Evolutionary conservation across 2,113 vertebrate genomes (phyloP), one percentile per base, ranked within the genome.

Genomic region (Apeltes quadracus): DNA sequence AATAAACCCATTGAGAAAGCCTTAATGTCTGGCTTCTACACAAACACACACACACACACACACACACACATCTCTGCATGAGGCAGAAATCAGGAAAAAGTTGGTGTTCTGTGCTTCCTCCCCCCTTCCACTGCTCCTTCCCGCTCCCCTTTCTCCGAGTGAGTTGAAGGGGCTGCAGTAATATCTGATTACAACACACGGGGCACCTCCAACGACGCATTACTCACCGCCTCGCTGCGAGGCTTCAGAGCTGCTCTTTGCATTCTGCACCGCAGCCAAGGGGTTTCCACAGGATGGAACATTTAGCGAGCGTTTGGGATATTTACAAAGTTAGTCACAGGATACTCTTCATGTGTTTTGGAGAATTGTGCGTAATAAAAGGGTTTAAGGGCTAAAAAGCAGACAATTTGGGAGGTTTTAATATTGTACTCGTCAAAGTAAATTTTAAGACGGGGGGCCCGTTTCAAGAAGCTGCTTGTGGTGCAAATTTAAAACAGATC

Each of bases 201-300:
- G 84, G 72, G 57, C 92, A 71, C 94, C 92, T 94, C 92, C 94
- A 92, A 92, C 90, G 61, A 90, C 57, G 94, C 88, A 82, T 90
- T 85, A 92, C 93, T 95, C 94, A 95, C 92, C 89, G 90, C 88
- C 90, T 90, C 67, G 50, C 78, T 77, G 66, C 7, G 74, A 72
- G 71, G 76, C 72, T 44, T 43, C 41, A 54, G 44, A 9, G 7
- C 56, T 51, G 76, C 80, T n/a, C 72, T 70, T 53, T 32, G 63
- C 51, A 44, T 69, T 84, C 67, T 67, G 3, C 23, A 25, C 75
- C 0, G 48, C 15, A 72, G 61, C 69, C 66, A 75, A 73, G 69
- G 34, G 44, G 76, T 84, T 84, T 79, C 72, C 82, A 76, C 84
- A 84, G 65, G 36, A 66, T 0, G 51, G 57, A 85, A 23, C 51